Evolutionary conservation across 2,888 invertebrate genomes (phyloP), one percentile per base, ranked within the genome.

Genomic region (Nomada flava): DNA sequence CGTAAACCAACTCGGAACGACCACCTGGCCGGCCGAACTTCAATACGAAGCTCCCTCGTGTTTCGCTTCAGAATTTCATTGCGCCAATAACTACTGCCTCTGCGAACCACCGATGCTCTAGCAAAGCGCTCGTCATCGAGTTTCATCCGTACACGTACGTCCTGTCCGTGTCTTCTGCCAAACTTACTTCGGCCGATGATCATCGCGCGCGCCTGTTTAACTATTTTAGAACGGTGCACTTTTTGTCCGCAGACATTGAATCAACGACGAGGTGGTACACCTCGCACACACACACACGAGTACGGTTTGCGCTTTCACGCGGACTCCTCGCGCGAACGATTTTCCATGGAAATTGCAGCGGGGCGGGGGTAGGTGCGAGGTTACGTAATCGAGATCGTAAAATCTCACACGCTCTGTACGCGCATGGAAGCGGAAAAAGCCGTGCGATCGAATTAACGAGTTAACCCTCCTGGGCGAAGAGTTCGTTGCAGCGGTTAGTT

Each of bases 1-100:
- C 88, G 85, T 89, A 87, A 88, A 89, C 83, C 83, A 84, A 85
- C 79, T 82, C 62, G 84, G 23, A 84, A 87, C 68, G 79, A 79
- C 70, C 76, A 75, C 72, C 74, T 68, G 72, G 20, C 53, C 83
- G 74, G 55, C 72, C 79, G 59, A 75, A 71, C 7, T 75, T 63
- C 83, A 86, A 86, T 86, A 87, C 81, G 89, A 88, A 86, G 77
- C 83, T 79, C 77, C 68, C 79, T 55, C 84, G 84, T 83, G 87
- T 88, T 87, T 86, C 88, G 82, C 83, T 77, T 70, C 59, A 52
- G 73, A 83, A 83, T 85, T 86, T 86, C 82, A 78, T 79, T 83
- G 82, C 75, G 29, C 36, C 67, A 68, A 63, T 44, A 63, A 57
- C 79, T 36, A 15, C 23, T 42, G 73, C 44, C 62, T 47, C 4